A percentile compares a stretch with the other conserved stretches of the same genome.
Conservation (phyloP, 2,888 invertebrate species). For the Thelaira solivaga region DNA sequence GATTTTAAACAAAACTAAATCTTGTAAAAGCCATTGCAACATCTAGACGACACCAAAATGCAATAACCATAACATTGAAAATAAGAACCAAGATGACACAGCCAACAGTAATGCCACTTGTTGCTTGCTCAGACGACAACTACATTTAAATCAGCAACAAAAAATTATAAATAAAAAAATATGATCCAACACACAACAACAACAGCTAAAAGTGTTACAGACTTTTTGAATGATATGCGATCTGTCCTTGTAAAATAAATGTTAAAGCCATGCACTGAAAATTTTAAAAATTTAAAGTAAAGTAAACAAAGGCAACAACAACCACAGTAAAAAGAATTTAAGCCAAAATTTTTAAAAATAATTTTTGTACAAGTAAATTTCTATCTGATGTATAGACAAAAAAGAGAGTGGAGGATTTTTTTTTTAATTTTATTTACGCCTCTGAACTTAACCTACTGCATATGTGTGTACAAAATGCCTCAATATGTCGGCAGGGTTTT, state of each 20-base stretch:
- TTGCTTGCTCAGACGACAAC: background rate
- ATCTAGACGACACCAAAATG: slow-evolving; percentile 29
- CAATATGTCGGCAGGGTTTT: too few relatives aligned
- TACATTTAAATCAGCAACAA: background rate
- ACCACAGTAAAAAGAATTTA: background rate
- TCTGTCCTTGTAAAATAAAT: slow-evolving; percentile 16
- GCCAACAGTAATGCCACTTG: background rate
- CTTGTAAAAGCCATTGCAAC: background rate
- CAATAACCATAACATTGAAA: slow-evolving; percentile 54
- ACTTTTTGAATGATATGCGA: slow-evolving; percentile 30
- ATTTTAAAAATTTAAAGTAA: background rate
- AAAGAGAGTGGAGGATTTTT: too few relatives aligned
- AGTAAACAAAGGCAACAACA: too few relatives aligned
- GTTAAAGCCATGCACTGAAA: slow-evolving; percentile 50
- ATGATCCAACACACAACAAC: too few relatives aligned
- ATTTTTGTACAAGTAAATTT: too few relatives aligned
- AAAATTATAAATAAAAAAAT: background rate
- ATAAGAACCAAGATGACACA: background rate
- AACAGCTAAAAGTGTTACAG: slow-evolving; percentile 13
- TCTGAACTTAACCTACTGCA: too few relatives aligned
- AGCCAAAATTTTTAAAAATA: too few relatives aligned
- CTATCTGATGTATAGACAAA: too few relatives aligned
- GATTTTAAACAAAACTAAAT: too few relatives aligned
- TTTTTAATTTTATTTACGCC: too few relatives aligned
- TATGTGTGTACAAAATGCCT: too few relatives aligned